phyloP scores from a whole-genome alignment of 2,888 invertebrate genomes.

The Aleiodes leptofemur region DNA sequence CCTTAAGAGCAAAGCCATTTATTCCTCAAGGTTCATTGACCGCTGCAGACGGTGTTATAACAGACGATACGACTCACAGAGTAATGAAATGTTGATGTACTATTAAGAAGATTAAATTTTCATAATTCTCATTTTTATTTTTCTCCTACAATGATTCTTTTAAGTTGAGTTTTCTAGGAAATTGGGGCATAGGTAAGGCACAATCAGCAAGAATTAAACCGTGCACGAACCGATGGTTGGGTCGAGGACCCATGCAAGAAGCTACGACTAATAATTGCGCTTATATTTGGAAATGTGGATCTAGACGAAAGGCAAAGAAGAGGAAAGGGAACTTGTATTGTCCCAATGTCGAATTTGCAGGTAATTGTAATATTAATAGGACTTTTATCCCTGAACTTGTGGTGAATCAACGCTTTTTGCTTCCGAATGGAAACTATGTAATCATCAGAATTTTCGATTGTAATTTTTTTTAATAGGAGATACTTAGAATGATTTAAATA shows the following conservation, averaged over 20 bases:
- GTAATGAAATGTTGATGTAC: slow-evolving; percentile 61
- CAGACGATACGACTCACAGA: slow-evolving; percentile 78
- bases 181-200: slow-evolving; percentile 64
- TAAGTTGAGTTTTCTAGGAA: slow-evolving; percentile 69
- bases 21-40: slow-evolving; percentile 73
- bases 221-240: slow-evolving; percentile 63
- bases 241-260: slow-evolving; percentile 82
- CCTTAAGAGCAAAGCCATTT: slow-evolving; percentile 60
- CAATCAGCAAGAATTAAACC: slow-evolving; percentile 60
- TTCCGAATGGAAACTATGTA: too few relatives aligned
- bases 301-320: slow-evolving; percentile 54
- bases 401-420: neutral
- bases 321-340: slow-evolving; percentile 59
- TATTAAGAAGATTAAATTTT: slow-evolving; percentile 3
- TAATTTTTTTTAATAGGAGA: too few relatives aligned
- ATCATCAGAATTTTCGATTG: too few relatives aligned
- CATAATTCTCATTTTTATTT: neutral
- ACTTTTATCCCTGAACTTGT: neutral
- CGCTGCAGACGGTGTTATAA: slow-evolving; percentile 75
- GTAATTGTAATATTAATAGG: slow-evolving; percentile 53
- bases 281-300: slow-evolving; percentile 75
- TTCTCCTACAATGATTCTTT: slow-evolving; percentile 33
- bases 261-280: slow-evolving; percentile 86
- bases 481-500: too few relatives aligned
- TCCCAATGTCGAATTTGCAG: slow-evolving; percentile 62